Conservation (phyloP, 2,797 vertebrate species). For the Gouania willdenowi region DNA sequence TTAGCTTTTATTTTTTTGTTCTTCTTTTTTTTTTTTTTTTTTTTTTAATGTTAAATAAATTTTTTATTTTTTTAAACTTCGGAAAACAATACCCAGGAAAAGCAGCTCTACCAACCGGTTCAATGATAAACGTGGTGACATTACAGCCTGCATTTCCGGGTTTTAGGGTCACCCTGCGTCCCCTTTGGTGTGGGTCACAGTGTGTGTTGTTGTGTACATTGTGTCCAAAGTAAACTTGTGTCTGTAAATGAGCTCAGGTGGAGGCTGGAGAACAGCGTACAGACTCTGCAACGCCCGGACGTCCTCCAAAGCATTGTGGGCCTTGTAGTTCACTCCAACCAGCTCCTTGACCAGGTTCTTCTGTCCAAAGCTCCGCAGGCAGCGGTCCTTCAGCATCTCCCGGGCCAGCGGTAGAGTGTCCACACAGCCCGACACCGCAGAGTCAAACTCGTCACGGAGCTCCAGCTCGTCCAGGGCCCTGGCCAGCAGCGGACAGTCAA, state of each 20-base stretch:
- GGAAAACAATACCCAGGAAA: no score
- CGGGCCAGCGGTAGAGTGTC: conserved; percentile 68
- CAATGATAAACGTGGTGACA: no score
- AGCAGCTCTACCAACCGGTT: no score
- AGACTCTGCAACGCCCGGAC: conserved; percentile 66
- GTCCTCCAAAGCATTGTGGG: conserved; percentile 75
- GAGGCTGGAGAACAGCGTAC: conserved; percentile 54
- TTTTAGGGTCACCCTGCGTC: no score
- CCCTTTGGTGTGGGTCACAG: conserved; percentile 1
- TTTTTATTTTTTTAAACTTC: no score
- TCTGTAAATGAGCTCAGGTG: conserved; percentile 37
- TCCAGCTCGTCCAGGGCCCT: conserved; percentile 55
- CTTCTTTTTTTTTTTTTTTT: no score
- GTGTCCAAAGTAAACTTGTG: conserved; percentile 59
- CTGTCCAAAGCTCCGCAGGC: conserved; percentile 67
- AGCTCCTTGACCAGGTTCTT: conserved; percentile 66
- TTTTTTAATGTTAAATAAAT: no score
- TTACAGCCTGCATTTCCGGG: no score
- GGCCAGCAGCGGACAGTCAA: conserved; percentile 65
- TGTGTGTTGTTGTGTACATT: conserved; percentile 4
- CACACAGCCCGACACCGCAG: conserved; percentile 50
- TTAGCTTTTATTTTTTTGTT: no score
- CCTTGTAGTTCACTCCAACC: conserved; percentile 64
- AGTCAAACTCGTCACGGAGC: conserved; percentile 53
- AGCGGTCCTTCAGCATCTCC: conserved; percentile 53